phyloP scores from a whole-genome alignment of 2,888 invertebrate genomes.

The Ditula angustiorana region DNA sequence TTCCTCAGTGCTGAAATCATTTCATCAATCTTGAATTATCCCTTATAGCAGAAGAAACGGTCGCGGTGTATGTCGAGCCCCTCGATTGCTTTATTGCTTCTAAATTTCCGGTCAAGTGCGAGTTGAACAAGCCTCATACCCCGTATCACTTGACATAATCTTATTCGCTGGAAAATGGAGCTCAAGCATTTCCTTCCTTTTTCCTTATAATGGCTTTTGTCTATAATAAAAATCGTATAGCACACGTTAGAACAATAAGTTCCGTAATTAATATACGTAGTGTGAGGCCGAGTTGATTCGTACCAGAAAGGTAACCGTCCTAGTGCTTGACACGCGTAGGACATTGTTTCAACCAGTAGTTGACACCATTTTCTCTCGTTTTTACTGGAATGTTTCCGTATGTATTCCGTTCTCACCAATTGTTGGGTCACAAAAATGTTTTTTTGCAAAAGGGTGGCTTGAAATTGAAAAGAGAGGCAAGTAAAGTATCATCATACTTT shows the following conservation, averaged over 20 bases:
- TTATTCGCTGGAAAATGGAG: not conserved
- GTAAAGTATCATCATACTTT: too few species aligned
- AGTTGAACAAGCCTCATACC: constrained; percentile 6
- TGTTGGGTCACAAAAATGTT: too few species aligned
- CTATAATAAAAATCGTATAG: not conserved
- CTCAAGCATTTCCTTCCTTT: not conserved
- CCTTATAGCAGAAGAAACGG: not conserved
- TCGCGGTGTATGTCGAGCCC: not conserved
- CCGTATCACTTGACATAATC: constrained; percentile 21
- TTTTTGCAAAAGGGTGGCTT: too few species aligned
- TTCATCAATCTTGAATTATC: not conserved
- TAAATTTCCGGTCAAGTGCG: constrained; percentile 16
- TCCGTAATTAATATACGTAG: not conserved
- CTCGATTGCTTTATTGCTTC: constrained; percentile 18
- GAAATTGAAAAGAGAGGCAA: too few species aligned
- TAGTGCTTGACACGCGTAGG: too few species aligned
- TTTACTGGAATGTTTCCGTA: too few species aligned
- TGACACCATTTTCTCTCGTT: too few species aligned
- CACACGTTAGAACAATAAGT: not conserved
- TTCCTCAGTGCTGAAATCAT: not conserved
- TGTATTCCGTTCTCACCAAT: too few species aligned
- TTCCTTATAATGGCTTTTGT: not conserved
- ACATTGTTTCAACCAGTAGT: too few species aligned
- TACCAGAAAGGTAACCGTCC: too few species aligned
- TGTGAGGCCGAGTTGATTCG: too few species aligned